Base-by-base conservation (phyloP, 2,888 invertebrate genomes). In the Zhuqinia jingwanae region DNA sequence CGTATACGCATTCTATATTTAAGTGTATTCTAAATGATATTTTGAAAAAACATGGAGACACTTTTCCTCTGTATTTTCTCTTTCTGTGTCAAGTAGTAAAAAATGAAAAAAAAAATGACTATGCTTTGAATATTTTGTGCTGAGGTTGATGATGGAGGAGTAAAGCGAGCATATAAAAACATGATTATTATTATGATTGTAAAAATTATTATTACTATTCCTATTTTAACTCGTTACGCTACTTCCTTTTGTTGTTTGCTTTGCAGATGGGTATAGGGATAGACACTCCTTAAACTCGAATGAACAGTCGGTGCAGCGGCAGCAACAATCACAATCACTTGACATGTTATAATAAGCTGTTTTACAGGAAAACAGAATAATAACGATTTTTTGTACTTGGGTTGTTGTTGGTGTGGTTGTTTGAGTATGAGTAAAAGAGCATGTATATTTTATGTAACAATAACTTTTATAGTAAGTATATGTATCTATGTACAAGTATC, bases 171-270 rank as follows among this genome's bases (percentile, higher is more conserved):
- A 78, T 45, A n/a, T n/a, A n/a, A n/a, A 45, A 75, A 75, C 5
- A 75, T 22, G 60, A n/a, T 63, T 78, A 79, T 78, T 68, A 79
- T 47, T 79, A 42, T 22, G 65, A 45, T 42, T 27, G 20, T 65
- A 15, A 56, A 63, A 63, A 47, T 73, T 50, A 75, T 82, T 75
- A 42, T 53, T 58, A 58, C 53, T 56, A 82, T 36, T 65, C 73
- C 53, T 42, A 83, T 76, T 83, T 83, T 65, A 76, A 76, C 83
- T 83, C 25, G 83, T 83, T 83, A 83, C 76, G 83, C 76, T 76
- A 30, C 65, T 76, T 83, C 63, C 83, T 76, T 76, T 79, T 56
- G 25, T 27, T 17, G 42, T 15, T 50, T 20, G n/a, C 11, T 27
- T 50, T n/a, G 56, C 25, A 50, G 65, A 60, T 25, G 10, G 5